Base-by-base conservation (phyloP, 2,888 invertebrate species). In the Archips crataeganus region DNA sequence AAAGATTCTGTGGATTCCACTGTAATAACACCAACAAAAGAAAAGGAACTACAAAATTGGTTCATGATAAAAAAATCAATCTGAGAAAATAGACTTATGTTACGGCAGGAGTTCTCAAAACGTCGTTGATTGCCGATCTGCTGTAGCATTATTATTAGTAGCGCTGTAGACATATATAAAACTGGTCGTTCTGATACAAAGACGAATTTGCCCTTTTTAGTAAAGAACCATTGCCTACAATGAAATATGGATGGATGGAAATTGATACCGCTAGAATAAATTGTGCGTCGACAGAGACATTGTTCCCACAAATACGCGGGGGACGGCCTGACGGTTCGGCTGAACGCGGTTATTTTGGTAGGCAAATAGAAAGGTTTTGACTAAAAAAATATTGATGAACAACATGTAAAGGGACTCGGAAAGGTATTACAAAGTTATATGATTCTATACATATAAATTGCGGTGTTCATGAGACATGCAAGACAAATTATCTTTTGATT, bases 161-260 rank as follows among this genome's bases (percentile, higher is more conserved):
- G 36, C 36, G 36, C 36, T 36, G 4, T 36, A 36, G 36, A 36
- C 5, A 36, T n/a, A n/a, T n/a, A n/a, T 36, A 36, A 36, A 36
- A 1, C 36, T 36, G 36, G 3, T 36, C 36, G 36, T 5, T 36
- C 36, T 36, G 36, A 5, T 36, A 36, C 11, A 13, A 11, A 47
- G 11, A 15, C 15, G 15, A 51, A 15, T 15, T 15, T 13, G 51
- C 15, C 15, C 11, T 15, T 51, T 51, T 51, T 51, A 4, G 51
- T 51, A 51, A 8, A 51, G 51, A 15, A 51, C 51, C n/a, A 1
- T 49, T 49, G 13, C 13, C 15, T 57, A 57, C 57, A 57, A 32
- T 57, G 57, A 57, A 34, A 70, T 70, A 51, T 57, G 54, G 57
- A 13, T 39, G 64, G 3, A 64, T 23, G 54, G 23, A 57, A 63